Conservation (phyloP, 2,797 vertebrate genomes). For the Borostomias antarcticus region DNA sequence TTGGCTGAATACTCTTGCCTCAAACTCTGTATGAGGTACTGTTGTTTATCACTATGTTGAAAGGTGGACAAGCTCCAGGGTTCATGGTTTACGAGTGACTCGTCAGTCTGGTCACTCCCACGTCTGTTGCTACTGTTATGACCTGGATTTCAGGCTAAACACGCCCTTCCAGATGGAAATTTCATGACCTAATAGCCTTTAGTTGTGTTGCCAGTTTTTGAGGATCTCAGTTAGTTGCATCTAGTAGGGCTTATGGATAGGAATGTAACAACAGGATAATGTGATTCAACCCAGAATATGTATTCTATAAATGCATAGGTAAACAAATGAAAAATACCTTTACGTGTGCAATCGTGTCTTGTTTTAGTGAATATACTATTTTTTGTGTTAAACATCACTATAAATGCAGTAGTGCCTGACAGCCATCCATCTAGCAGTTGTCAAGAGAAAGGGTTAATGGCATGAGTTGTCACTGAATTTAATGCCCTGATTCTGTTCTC, state of each 20-base stretch:
- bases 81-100: slow-evolving; percentile 56
- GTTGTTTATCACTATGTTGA: slow-evolving; percentile 22
- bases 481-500: too few relatives aligned
- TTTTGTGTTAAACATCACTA: too few relatives aligned
- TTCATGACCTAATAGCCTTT: slow-evolving; percentile 8
- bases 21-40: slow-evolving; percentile 10
- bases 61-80: slow-evolving; percentile 30
- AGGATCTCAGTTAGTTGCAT: too few relatives aligned
- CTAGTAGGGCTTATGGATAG: not conserved
- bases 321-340: not conserved
- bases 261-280: not conserved
- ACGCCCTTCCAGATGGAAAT: slow-evolving; percentile 47
- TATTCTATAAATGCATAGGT: not conserved
- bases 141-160: slow-evolving; percentile 57
- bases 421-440: too few relatives aligned
- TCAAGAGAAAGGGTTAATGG: too few relatives aligned
- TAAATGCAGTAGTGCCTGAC: too few relatives aligned
- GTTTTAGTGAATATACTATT: too few relatives aligned
- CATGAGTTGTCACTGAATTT: too few relatives aligned
- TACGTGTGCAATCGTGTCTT: not conserved
- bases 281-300: not conserved
- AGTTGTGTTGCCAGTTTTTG: not conserved
- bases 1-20: slow-evolving; percentile 16
- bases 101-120: slow-evolving; percentile 45
- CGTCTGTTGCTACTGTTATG: slow-evolving; percentile 63